phyloP scores from a whole-genome alignment of 2,797 vertebrate species.

The Xiphorhynchus erythropygius region DNA sequence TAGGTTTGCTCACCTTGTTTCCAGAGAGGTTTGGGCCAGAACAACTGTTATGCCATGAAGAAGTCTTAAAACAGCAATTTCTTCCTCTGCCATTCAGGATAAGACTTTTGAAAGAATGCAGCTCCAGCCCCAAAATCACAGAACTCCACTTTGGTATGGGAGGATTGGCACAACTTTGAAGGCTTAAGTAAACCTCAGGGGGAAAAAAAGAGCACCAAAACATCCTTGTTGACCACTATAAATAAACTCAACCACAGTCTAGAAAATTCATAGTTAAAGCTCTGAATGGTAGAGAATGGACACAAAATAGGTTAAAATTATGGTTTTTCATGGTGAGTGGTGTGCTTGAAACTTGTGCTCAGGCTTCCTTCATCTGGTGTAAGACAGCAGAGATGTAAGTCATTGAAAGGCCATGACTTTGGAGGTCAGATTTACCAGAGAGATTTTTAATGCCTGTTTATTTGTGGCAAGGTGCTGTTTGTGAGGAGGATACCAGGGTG shows the following conservation, averaged over 20 bases:
- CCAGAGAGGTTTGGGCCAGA: not conserved
- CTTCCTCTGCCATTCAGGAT: not conserved
- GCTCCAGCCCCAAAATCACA: not conserved
- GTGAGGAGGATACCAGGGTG: not conserved
- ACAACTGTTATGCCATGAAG: fast-evolving
- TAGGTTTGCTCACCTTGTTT: not conserved
- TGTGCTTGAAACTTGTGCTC: not conserved
- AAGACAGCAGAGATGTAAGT: not conserved
- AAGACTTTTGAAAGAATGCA: not conserved
- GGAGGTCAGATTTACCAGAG: not conserved
- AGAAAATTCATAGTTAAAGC: not conserved
- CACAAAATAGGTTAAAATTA: not conserved
- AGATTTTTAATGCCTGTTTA: not conserved
- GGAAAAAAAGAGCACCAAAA: not conserved
- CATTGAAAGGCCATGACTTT: not conserved
- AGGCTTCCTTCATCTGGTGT: not conserved
- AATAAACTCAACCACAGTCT: not conserved
- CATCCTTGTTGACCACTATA: not conserved
- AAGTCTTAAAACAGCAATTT: not conserved
- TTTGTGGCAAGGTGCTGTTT: not conserved
- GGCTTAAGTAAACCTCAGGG: not conserved
- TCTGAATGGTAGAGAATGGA: not conserved
- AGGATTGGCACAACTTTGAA: not conserved
- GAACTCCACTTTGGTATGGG: not conserved
- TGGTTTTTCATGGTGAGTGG: not conserved